Percentiles rank a stretch among this genome's conserved stretches.
These are phyloP conservation scores for Lepetodrilus schrolli DNA, from an alignment of 2,888 invertebrate genomes.

Conservation along the genomic window DNA sequence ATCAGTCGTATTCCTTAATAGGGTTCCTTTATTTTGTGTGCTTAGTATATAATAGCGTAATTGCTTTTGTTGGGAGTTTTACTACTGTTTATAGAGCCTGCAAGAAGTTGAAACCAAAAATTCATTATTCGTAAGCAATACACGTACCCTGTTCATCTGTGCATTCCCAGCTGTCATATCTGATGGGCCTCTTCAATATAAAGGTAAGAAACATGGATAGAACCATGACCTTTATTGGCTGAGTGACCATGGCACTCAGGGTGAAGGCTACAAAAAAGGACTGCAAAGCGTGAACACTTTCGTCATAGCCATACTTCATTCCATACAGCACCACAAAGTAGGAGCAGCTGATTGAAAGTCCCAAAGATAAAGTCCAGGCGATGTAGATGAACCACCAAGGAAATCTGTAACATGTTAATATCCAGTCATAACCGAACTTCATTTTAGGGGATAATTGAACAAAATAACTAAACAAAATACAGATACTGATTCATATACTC, in stretches of 20 bases:
- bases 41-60: too few relatives aligned
- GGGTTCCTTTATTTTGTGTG: too few relatives aligned
- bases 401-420: slow-evolving; percentile 47
- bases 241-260: slow-evolving; percentile 56
- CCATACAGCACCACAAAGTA: slow-evolving; percentile 70
- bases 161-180: slow-evolving; percentile 36
- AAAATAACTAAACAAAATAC: too few relatives aligned
- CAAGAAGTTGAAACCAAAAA: too few relatives aligned
- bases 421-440: not conserved
- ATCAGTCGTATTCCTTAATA: too few relatives aligned
- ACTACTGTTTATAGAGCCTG: too few relatives aligned
- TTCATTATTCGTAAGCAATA: too few relatives aligned
- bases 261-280: slow-evolving; percentile 66
- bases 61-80: too few relatives aligned
- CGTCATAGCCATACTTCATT: slow-evolving; percentile 63
- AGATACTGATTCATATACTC: too few relatives aligned
- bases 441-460: too few relatives aligned
- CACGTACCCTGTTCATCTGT: slow-evolving; percentile 13
- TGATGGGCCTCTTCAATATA: slow-evolving; percentile 52
- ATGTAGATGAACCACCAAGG: slow-evolving; percentile 70
- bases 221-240: slow-evolving; percentile 60
- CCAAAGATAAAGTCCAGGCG: slow-evolving; percentile 54
- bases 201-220: slow-evolving; percentile 54
- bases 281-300: slow-evolving; percentile 63
- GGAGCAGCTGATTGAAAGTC: slow-evolving; percentile 52